Conservation (phyloP, 2,113 vertebrate genomes). For the Bubo bubo region DNA sequence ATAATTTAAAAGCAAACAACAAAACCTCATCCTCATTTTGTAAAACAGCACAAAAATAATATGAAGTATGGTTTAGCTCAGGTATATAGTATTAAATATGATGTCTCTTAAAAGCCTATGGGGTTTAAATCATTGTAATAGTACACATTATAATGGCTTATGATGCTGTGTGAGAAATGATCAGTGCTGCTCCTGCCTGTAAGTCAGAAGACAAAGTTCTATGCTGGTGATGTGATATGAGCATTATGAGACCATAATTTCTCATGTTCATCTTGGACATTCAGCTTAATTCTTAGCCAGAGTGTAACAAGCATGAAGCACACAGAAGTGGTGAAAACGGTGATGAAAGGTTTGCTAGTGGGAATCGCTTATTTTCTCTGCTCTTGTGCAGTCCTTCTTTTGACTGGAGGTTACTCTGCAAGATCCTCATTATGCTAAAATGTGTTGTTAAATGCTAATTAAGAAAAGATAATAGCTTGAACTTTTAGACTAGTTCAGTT, state of each 20-base stretch:
- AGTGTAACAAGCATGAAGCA: background rate
- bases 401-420: background rate
- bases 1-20: background rate
- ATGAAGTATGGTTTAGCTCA: background rate
- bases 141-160: background rate
- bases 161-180: constrained; percentile 25
- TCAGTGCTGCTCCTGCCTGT: background rate
- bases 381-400: background rate
- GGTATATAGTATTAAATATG: constrained; percentile 11
- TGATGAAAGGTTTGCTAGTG: background rate
- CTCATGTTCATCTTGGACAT: background rate
- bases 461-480: background rate
- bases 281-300: constrained; percentile 13
- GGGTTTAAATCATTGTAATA: constrained; percentile 46
- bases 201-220: background rate
- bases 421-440: background rate
- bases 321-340: background rate
- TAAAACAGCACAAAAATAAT: background rate
- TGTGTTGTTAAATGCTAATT: background rate
- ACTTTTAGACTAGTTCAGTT: background rate
- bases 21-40: background rate
- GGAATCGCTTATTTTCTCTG: background rate
- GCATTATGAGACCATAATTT: background rate
- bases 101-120: background rate
- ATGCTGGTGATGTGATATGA: background rate